Base-by-base conservation (phyloP, 2,888 invertebrate genomes). In the Pollenia labialis region DNA sequence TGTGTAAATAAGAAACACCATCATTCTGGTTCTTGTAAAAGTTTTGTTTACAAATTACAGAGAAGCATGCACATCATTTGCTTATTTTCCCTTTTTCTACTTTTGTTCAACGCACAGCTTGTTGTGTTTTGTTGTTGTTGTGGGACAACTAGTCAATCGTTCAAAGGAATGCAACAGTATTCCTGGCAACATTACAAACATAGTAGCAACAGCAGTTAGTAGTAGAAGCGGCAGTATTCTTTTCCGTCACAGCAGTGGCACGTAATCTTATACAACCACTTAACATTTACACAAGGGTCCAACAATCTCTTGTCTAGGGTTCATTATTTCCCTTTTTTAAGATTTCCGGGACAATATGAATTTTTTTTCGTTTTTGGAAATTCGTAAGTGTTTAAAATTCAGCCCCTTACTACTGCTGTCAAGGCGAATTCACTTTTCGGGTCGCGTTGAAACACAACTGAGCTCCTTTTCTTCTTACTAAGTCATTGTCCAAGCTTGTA, bases 241-340 rank as follows among this genome's bases (percentile, higher is more conserved):
- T 32, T 32, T 10, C 54, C 18, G 56, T 16, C 12, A 32, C 52
- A 58, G 44, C 71, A 56, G 46, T 66, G 23, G 62, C 52, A 72
- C 60, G 74, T 83, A 83, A 48, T 80, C 74, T 48, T 66, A 80
- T 50, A 72, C 66, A 79, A 69, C 62, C 79, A 69, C 85, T 82
- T 85, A 74, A 74, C 44, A 64, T 79, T 44, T 75, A 56, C 42
- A 81, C 52, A 68, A 77, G 60, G 42, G 56, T 2, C 46, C 58
- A 58, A 72, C 60, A 82, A 56, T 76, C 42, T 14, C 16, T 32
- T 32, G 32, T 6, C 6, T 6, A 32, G 32, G 32, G 32, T 32
- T 32, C 1, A 32, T 32, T 0, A 6, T 32, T 32, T 32, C 4
- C 6, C 6, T 32, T 32, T 6, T 32, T 32, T 32, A 6, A 4